Evolutionary conservation across 2,797 vertebrate species (phyloP), one percentile per base, ranked within the genome.

Genomic region (Sphenopsis melanotis): DNA sequence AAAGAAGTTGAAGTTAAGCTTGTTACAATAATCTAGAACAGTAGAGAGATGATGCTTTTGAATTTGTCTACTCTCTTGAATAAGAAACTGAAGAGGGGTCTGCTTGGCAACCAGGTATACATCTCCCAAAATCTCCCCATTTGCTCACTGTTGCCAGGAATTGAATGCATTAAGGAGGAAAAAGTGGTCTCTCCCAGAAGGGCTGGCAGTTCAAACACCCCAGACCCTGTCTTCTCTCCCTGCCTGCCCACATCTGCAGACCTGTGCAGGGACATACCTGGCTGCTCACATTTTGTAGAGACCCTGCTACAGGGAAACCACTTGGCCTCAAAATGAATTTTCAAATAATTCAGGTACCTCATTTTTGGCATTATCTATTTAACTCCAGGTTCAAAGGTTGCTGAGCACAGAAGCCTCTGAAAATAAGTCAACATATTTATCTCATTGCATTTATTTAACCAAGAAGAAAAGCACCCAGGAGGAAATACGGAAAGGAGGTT

Each of bases 211-310:
- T 53, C 46, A 75, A 27, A 26, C 18, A 49, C 26, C 26, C 24
- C 46, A 78, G 55, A 29, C 12, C 19, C 23, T 32, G 5, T 15
- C n/a, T 82, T 76, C 71, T 65, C n/a, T 83, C 30, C 32, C 29
- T 32, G 2, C 23, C 21, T 71, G 34, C 57, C 69, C 57, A 10
- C 30, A 41, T n/a, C 56, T 77, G 27, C 32, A 76, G 47, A 52
- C 4, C 11, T 1, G 1, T 42, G 9, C 24, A 8, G 18, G 36
- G 24, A 26, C 4, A 1, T 8, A n/a, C 14, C 21, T 61, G 56
- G 29, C 30, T 87, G 32, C 39, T 89, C 15, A 26, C 6, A 3
- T 50, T 75, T 47, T 89, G 5, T 60, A 59, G 20, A 66, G 11
- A 4, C 23, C 2, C 21, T 65, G 15, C 20, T 70, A 17, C 27